A percentile compares a stretch with the other conserved stretches of the same genome.
phyloP scores from a whole-genome alignment of 2,113 vertebrate species.

The Mastomys coucha region DNA sequence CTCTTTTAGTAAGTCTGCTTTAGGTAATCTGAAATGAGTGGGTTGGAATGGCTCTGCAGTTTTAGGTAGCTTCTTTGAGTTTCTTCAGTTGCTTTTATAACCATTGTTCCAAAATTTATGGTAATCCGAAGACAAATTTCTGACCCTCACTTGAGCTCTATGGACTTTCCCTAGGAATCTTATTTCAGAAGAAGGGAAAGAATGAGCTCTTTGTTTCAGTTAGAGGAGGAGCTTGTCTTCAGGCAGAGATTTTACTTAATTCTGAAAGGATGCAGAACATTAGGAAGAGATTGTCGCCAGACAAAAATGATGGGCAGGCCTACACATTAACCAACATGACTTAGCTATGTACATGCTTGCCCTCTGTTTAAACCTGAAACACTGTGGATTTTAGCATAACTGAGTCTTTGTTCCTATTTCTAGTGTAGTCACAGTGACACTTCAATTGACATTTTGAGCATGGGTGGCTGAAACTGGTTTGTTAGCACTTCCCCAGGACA shows the following conservation, averaged over 20 bases:
- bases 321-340: neutral
- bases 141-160: neutral
- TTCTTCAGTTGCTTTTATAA: neutral
- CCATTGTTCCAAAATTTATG: neutral
- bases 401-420: no score
- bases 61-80: neutral
- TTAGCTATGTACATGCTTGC: neutral
- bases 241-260: neutral
- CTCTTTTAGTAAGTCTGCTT: neutral
- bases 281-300: neutral
- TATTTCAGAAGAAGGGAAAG: neutral
- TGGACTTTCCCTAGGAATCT: neutral
- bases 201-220: neutral
- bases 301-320: neutral
- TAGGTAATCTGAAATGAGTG: neutral
- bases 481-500: neutral
- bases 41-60: neutral
- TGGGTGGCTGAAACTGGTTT: neutral
- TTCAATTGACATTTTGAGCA: neutral
- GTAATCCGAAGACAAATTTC: no score
- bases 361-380: neutral
- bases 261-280: neutral
- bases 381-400: neutral
- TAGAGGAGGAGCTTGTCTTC: neutral
- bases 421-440: neutral